Base-by-base conservation (phyloP, 2,888 invertebrate species). In the Drosophila testacea region DNA sequence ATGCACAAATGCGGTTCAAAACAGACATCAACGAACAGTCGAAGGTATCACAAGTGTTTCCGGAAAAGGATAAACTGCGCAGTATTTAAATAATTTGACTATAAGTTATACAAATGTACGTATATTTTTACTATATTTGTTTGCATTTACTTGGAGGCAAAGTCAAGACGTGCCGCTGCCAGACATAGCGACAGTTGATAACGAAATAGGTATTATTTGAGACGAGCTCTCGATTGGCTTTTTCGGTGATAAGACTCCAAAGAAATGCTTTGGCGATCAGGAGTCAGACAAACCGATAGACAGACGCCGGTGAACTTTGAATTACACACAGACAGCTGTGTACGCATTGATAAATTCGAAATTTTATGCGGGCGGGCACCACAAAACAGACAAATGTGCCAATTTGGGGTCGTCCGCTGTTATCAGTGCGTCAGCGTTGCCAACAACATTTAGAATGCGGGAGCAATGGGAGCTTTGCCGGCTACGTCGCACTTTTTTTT, bases 351-450 rank as follows among this genome's bases (percentile, higher is more conserved):
- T 68, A 75, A 73, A 69, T 48, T 42, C 48, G 42, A 63, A 60
- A 63, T 71, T 83, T 77, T 87, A 83, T 82, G 82, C 86, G 82
- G 82, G 82, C 88, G 82, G 88, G 55, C 63, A 16, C 11, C 51
- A 54, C 42, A 55, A 34, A 57, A 44, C n/a, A 56, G 6, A 27
- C 16, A n/a, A 7, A 9, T 46, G 61, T 54, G 50, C 42, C 60
- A 57, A 59, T 71, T 66, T 57, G 57, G 57, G 57, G 57, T 57
- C 57, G 47, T 38, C 16, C 10, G 36, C 47, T 57, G 38, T 57
- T 57, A 57, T 57, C 57, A 70, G 56, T 81, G 78, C 74, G 4
- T 28, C 71, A 57, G 55, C 34, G 55, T 56, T 44, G 55, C 55
- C 55, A 56, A 56, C 55, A 27, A 38, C 47, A 47, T 42, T 9